These are phyloP conservation scores for Caenorhabditis brenneri DNA, from an alignment of 1,140 invertebrate species.

Conservation along the genomic window DNA sequence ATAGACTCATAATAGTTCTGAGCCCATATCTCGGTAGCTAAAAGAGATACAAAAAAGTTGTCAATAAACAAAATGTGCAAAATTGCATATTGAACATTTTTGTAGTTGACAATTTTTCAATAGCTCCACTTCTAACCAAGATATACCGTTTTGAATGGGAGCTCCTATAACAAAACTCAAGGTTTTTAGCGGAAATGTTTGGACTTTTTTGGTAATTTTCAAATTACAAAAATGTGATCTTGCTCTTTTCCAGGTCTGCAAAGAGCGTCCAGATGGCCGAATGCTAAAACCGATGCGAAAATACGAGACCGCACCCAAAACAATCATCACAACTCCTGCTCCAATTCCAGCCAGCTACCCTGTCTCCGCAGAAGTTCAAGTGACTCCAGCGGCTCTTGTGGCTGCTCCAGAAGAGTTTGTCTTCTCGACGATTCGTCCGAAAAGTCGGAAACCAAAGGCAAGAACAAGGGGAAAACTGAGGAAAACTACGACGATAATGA, in stretches of 20 bases:
- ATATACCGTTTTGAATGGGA: background rate
- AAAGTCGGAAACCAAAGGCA: constrained; percentile 20
- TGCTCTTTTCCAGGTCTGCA: constrained; percentile 21
- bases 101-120: background rate
- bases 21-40: background rate
- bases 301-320: background rate
- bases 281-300: background rate
- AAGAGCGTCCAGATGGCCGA: background rate
- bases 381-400: background rate
- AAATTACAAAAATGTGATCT: too few relatives aligned
- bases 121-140: background rate
- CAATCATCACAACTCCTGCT: constrained; percentile 39
- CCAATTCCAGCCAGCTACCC: constrained; percentile 18
- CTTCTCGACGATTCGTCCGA: constrained; percentile 22
- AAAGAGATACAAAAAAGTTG: background rate
- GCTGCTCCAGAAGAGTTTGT: constrained; percentile 46
- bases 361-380: background rate
- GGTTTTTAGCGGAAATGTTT: too few relatives aligned
- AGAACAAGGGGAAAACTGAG: constrained; percentile 4
- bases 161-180: too few relatives aligned
- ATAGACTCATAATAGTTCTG: too few relatives aligned
- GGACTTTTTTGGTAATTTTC: background rate
- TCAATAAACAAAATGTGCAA: background rate
- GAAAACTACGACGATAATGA: constrained; percentile 9
- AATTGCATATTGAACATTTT: background rate